Conservation (phyloP, 2,888 invertebrate species). For the Macrosiphum euphorbiae region DNA sequence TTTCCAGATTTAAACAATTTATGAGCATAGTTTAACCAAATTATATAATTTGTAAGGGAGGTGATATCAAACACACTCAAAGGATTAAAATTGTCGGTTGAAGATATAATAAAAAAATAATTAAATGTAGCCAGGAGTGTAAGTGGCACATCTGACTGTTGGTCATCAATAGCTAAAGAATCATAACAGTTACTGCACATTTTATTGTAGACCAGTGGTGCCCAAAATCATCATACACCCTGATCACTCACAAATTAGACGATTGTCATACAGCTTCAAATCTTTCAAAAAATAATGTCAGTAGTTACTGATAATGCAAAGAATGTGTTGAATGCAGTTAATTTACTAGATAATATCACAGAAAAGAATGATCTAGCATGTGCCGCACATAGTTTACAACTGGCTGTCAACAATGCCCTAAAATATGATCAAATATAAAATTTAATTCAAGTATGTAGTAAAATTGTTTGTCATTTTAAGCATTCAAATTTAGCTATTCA, state of each 20-base stretch:
- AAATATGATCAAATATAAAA: conserved; percentile 32
- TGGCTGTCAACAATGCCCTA: conserved; percentile 22
- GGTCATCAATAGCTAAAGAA: conserved; percentile 39
- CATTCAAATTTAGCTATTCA: conserved; percentile 24
- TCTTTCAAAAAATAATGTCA: conserved; percentile 26
- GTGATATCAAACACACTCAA: conserved; percentile 25
- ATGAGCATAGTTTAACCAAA: conserved; percentile 27
- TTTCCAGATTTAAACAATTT: conserved; percentile 28
- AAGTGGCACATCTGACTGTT: conserved; percentile 36
- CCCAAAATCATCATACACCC: conserved; percentile 40
- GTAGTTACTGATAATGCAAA: conserved; percentile 38
- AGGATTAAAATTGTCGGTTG: conserved; percentile 21
- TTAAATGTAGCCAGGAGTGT: background rate
- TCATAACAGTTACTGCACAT: no score
- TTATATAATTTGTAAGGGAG: conserved; percentile 37
- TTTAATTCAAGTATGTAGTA: conserved; percentile 30
- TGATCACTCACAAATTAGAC: conserved; percentile 26
- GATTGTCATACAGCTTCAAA: conserved; percentile 29
- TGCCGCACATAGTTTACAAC: conserved; percentile 22
- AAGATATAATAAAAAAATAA: conserved; percentile 31
- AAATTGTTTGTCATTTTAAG: conserved; percentile 33
- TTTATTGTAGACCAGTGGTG: conserved; percentile 31
- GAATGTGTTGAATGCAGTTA: conserved; percentile 25
- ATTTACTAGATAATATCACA: conserved; percentile 23
- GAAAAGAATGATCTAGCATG: conserved; percentile 26